Evolutionary conservation across 2,888 invertebrate species (phyloP).

Genomic region (Ophioninae sp.): DNA sequence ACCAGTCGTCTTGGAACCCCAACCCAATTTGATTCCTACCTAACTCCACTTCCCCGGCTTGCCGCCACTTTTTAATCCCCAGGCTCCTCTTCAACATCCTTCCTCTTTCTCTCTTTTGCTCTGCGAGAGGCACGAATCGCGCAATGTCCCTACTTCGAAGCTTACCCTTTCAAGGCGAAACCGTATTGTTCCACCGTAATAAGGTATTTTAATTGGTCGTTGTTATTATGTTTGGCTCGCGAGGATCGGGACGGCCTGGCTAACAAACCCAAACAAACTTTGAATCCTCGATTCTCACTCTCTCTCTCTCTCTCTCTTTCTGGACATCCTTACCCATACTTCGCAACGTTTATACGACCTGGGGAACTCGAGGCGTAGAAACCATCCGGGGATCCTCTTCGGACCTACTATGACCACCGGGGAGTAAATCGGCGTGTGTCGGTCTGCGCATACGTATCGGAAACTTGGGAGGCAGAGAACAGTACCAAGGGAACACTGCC

Average conservation of each 20-base stretch:
- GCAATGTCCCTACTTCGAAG: conserved; percentile 63
- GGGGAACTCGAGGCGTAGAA: conserved; percentile 32
- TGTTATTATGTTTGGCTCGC: conserved; percentile 75
- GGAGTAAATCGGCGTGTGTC: conserved; percentile 26
- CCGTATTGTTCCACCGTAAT: conserved; percentile 76
- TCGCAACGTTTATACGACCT: not conserved
- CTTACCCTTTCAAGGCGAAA: conserved; percentile 64
- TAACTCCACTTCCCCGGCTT: not conserved
- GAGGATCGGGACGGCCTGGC: conserved; percentile 56
- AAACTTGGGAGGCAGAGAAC: conserved; percentile 48
- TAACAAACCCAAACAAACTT: conserved; percentile 55
- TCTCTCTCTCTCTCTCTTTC: conserved; percentile 14
- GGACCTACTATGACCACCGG: conserved; percentile 25
- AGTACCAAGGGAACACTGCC: conserved; percentile 62
- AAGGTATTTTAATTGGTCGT: conserved; percentile 79
- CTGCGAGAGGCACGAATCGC: conserved; percentile 64
- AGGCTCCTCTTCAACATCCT: not conserved
- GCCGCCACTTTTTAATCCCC: not conserved
- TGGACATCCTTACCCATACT: not conserved
- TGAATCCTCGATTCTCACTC: conserved; percentile 23
- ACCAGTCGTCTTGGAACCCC: conserved; percentile 32
- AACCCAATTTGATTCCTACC: conserved; percentile 1
- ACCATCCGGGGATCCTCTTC: conserved; percentile 1
- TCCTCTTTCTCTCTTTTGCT: conserved; percentile 36
- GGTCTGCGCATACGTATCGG: conserved; percentile 30